A percentile compares a stretch with the other conserved stretches of the same genome.
Evolutionary conservation across 2,113 vertebrate species (phyloP).

Genomic region (Plecotus auritus): DNA sequence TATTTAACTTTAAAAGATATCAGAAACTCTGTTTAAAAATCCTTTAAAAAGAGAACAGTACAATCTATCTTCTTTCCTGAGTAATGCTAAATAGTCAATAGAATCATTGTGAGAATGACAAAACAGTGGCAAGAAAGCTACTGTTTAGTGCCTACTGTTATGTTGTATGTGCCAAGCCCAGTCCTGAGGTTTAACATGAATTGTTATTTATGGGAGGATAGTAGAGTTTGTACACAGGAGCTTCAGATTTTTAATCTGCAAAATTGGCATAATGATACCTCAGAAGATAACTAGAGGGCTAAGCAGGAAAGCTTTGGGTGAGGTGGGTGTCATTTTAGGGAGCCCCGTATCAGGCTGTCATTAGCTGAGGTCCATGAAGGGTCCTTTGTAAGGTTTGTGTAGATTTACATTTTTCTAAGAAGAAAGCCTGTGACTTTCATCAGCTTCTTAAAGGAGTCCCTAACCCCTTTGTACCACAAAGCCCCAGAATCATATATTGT

Average conservation of each 20-base stretch:
- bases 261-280: not conserved
- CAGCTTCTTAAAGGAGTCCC: not conserved
- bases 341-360: not conserved
- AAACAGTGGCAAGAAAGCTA: not conserved
- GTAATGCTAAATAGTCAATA: slow-evolving; percentile 27
- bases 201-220: slow-evolving; percentile 25
- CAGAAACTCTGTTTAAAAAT: not conserved
- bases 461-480: not conserved
- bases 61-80: slow-evolving; percentile 48
- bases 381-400: not conserved
- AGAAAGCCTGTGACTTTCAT: not conserved
- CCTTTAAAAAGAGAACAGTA: not conserved
- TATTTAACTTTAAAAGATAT: not conserved
- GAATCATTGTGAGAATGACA: not conserved
- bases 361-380: not conserved
- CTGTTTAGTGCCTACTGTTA: not conserved
- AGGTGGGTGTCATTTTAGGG: not conserved
- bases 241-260: not conserved
- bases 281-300: not conserved
- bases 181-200: not conserved
- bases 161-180: not conserved
- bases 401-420: not conserved
- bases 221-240: not conserved
- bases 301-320: not conserved
- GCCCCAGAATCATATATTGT: not conserved